phyloP scores from a whole-genome alignment of 2,888 invertebrate genomes.

The Ophioninae sp. region DNA sequence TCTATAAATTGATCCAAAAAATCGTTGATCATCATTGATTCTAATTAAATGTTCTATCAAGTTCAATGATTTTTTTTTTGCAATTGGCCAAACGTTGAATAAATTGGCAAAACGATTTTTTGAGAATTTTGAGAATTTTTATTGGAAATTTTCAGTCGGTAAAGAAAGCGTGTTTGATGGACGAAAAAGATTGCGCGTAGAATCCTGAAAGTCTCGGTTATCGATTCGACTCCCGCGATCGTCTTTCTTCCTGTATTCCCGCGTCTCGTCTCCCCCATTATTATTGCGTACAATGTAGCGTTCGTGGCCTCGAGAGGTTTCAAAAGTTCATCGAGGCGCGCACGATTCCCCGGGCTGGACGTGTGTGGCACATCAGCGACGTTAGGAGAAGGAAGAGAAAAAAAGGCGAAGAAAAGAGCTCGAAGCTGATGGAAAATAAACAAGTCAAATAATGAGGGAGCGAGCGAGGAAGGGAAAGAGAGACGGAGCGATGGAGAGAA shows the following conservation, averaged over 20 bases:
- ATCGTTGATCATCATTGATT: no score
- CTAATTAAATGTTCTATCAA: no score
- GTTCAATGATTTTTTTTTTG: no score
- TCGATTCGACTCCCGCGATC: conserved; percentile 22
- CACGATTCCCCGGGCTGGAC: conserved; percentile 45
- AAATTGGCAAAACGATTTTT: no score
- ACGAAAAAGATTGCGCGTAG: background rate
- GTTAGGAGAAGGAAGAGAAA: conserved; percentile 20
- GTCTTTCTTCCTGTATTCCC: conserved; percentile 7
- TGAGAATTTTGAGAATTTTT: no score
- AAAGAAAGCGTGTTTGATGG: no score
- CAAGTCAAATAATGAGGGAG: conserved; percentile 56
- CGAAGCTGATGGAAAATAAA: conserved; percentile 56
- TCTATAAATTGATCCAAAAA: no score
- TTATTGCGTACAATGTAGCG: conserved; percentile 32
- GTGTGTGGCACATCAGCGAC: conserved; percentile 48
- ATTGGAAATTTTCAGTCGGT: no score
- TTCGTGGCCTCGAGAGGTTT: conserved; percentile 50
- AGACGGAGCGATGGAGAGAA: conserved; percentile 30
- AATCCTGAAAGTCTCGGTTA: conserved; percentile 24
- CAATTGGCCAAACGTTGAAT: no score
- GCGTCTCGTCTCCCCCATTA: conserved; percentile 2
- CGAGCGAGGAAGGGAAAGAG: conserved; percentile 31
- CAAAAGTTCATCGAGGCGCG: conserved; percentile 54
- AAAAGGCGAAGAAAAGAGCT: conserved; percentile 43